Evolutionary conservation across 2,888 invertebrate species (phyloP), one percentile per base, ranked within the genome.

Genomic region (Parapristionchus giblindavisi): DNA sequence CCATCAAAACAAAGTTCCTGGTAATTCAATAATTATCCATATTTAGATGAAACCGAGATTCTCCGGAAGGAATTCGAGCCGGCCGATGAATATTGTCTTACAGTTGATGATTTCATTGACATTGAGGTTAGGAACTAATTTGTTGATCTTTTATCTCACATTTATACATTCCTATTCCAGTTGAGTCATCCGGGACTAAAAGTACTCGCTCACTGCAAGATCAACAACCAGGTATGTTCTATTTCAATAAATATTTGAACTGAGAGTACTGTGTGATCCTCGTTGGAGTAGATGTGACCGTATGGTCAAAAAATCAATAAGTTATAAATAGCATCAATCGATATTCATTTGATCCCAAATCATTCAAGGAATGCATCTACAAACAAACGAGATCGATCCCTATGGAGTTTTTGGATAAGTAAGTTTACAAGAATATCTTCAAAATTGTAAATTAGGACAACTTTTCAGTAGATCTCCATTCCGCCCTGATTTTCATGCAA

Each of bases 341-440:
- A n/a, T n/a, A n/a, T n/a, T n/a, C n/a, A n/a, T n/a, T n/a, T n/a
- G n/a, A n/a, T n/a, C n/a, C n/a, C n/a, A n/a, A n/a, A n/a, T n/a
- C n/a, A n/a, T n/a, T n/a, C n/a, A n/a, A 63, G 63, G 40, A 63
- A 11, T 63, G 63, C 40, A 63, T n/a, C 40, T 63, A 63, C 27
- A n/a, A 63, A 17, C 14, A 17, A 11, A 63, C n/a, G 1, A 24
- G 27, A n/a, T 11, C 63, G 2, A 63, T 63, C 43, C 63, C 63
- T 29, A n/a, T 4, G 4, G 17, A 24, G 6, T 63, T 40, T 27
- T 17, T 63, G 14, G 63, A 63, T 43, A 63, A n/a, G 63, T 63
- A 8, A 34, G 21, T 34, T 11, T 34, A 14, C 14, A 48, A 21
- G 48, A 14, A 11, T 14, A 14, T 21, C 21, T 48, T 48, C 14